Percentiles rank a stretch among this genome's conserved stretches.
Conservation (phyloP, 2,797 vertebrate genomes). For the Protosalanx chinensis region DNA sequence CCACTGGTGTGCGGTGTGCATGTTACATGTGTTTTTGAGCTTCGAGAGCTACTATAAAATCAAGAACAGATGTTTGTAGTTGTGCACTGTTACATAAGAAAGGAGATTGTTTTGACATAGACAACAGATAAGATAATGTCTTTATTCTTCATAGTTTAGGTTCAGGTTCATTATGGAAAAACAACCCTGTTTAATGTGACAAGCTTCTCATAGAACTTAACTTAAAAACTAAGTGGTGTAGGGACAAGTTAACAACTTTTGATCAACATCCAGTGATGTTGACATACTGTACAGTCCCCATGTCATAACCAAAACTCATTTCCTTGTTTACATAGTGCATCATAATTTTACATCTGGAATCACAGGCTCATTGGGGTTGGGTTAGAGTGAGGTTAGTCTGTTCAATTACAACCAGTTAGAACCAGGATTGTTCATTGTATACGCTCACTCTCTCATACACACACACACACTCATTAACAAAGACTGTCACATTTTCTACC, state of each 20-base stretch:
- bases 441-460: neutral
- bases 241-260: neutral
- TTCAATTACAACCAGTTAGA: constrained; percentile 36
- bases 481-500: constrained; percentile 16
- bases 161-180: neutral
- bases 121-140: neutral
- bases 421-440: constrained; percentile 17
- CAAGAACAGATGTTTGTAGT: constrained; percentile 17
- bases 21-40: neutral
- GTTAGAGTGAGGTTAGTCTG: constrained; percentile 37
- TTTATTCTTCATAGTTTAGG: neutral
- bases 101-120: neutral
- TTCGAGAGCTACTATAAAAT: neutral
- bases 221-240: too few relatives aligned
- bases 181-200: too few relatives aligned
- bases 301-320: neutral
- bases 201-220: too few relatives aligned
- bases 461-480: too few relatives aligned
- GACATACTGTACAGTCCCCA: constrained; percentile 24
- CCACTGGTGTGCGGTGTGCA: neutral
- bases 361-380: constrained; percentile 29
- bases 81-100: constrained; percentile 6
- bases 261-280: neutral
- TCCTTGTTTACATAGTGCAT: constrained; percentile 46
- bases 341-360: constrained; percentile 45